Base-by-base conservation (phyloP, 2,797 vertebrate species). In the Molossus molossus region DNA sequence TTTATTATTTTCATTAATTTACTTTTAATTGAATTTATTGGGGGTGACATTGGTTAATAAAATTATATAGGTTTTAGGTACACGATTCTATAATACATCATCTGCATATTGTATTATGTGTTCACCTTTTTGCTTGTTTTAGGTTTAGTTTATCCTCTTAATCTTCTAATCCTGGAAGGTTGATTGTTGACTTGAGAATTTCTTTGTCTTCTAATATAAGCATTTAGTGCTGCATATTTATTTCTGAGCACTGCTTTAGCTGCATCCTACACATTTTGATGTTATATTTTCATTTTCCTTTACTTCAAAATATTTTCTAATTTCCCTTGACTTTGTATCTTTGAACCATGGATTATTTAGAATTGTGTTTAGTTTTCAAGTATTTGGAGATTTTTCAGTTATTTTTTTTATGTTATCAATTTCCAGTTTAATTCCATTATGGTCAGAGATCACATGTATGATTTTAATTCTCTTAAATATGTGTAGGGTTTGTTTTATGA, bases 221-320 rank as follows among this genome's bases (percentile, higher is more conserved):
- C 18, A 80, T 53, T 80, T 55, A 60, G 58, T 33, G 15, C 29
- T 69, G 58, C 29, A n/a, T 18, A 62, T 70, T 81, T 73, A 55
- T 87, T 75, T 57, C 25, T 60, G 58, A 96, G 45, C 3, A 65
- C 12, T 60, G 20, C 18, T 77, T 79, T 79, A 91, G 57, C 14
- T 91, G 77, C 8, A 58, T 84, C 6, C 25, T 15, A 83, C 37
- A 88, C 73, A 27, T 88, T 91, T 77, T 60, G 25, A 65, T 76
- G 53, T 50, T 84, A 18, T 21, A 33, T 81, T 25, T 86, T 48
- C 29, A 25, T 94, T 77, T 94, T 80, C 20, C 15, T 65, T 94
- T 88, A 55, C 40, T 48, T 89, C 7, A 81, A 81, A 60, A 85
- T 55, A 37, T 37, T 89, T 90, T 85, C n/a, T 76, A 80, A 92